Percentiles rank a stretch among this genome's conserved stretches.
These are phyloP conservation scores for Callinectes sapidus DNA, from an alignment of 2,888 invertebrate genomes.

Conservation along the genomic window DNA sequence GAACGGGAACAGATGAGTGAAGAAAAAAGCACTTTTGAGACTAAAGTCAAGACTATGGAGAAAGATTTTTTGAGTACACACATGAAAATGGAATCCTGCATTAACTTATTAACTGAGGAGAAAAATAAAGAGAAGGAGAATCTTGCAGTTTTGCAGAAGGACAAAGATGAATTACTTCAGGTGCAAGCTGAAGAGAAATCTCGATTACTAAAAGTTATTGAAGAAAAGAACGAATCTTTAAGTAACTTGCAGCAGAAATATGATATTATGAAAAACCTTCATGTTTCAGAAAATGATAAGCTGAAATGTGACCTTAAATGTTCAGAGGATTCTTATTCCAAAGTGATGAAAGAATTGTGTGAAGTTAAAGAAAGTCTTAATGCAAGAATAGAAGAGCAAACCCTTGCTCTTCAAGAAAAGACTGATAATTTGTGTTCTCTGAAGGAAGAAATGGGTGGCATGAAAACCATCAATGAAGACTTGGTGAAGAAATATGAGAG, in stretches of 20 bases:
- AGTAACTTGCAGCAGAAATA: slow-evolving; percentile 11
- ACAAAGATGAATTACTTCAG: slow-evolving; percentile 31
- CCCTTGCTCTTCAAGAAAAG: neutral
- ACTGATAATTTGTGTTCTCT: neutral
- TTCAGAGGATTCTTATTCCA: neutral
- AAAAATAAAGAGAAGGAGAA: neutral
- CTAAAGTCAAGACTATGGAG: neutral
- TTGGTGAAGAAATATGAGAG: slow-evolving; percentile 9
- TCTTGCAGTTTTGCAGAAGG: neutral
- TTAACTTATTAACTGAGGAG: neutral
- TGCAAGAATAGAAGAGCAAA: neutral
- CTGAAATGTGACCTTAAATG: neutral
- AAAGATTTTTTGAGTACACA: neutral
- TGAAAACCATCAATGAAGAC: neutral
- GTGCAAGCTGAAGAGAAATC: slow-evolving; percentile 10
- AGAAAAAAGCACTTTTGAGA: neutral
- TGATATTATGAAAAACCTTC: neutral
- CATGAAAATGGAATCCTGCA: neutral
- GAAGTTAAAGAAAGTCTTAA: neutral
- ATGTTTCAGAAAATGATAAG: neutral
- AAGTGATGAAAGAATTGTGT: neutral
- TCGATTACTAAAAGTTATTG: neutral
- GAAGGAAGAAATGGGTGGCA: neutral
- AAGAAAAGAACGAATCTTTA: neutral
- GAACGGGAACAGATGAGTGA: neutral